Percentiles rank a stretch among this genome's conserved stretches.
These are phyloP conservation scores for Corbicula japonica DNA, from an alignment of 2,888 invertebrate species.

Conservation along the genomic window DNA sequence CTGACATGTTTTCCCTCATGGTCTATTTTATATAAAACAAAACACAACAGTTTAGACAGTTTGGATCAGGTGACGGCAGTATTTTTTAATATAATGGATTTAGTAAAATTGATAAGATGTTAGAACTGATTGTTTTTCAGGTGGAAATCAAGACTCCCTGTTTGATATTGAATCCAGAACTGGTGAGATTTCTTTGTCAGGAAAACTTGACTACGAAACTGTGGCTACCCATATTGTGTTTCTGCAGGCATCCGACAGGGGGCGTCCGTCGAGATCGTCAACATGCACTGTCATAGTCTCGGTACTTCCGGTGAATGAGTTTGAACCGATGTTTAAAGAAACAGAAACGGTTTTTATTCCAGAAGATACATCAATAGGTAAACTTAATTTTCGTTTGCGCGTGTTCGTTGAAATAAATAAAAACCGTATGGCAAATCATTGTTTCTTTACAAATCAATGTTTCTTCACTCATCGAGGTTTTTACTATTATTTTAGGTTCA, in stretches of 20 bases:
- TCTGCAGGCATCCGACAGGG: slow-evolving; percentile 67
- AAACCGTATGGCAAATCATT: no score
- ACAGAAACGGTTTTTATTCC: slow-evolving; percentile 47
- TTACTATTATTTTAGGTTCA: slow-evolving; percentile 52
- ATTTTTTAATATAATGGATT: no score
- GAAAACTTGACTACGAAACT: slow-evolving; percentile 65
- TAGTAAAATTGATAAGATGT: neutral
- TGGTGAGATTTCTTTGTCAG: slow-evolving; percentile 64
- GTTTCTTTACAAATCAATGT: no score
- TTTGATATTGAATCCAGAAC: slow-evolving; percentile 69
- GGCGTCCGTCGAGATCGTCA: slow-evolving; percentile 59
- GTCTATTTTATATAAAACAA: no score
- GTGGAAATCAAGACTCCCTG: slow-evolving; percentile 56
- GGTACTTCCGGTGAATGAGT: slow-evolving; percentile 71
- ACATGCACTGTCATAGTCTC: slow-evolving; percentile 62
- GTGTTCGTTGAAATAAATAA: no score
- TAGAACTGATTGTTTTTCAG: slow-evolving; percentile 48
- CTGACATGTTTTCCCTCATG: no score
- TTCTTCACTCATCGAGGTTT: no score
- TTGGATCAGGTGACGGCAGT: no score
- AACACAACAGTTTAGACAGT: no score
- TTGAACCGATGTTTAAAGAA: slow-evolving; percentile 61
- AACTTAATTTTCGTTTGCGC: no score
- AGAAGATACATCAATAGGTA: slow-evolving; percentile 65
- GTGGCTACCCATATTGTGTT: slow-evolving; percentile 50